A percentile compares a stretch with the other conserved stretches of the same genome.
Evolutionary conservation across 2,797 vertebrate genomes (phyloP).

Genomic region (Gymnoscopelus microlampas): DNA sequence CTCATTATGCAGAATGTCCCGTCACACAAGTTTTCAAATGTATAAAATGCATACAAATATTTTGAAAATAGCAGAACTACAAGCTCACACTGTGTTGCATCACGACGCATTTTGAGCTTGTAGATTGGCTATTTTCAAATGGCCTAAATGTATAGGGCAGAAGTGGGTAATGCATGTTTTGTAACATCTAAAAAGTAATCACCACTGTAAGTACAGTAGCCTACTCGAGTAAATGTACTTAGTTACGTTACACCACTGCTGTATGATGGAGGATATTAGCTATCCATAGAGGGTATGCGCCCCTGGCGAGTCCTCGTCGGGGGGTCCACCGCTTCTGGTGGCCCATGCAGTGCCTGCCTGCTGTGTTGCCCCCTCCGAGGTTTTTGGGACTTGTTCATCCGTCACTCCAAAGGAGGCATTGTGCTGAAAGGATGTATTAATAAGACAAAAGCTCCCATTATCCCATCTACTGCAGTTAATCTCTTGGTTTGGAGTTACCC

Average conservation of each 20-base stretch:
- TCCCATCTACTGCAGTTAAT: conserved; percentile 67
- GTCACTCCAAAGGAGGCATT: conserved; percentile 78
- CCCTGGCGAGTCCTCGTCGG: conserved; percentile 23
- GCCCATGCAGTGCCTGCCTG: conserved; percentile 61
- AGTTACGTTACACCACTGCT: background rate
- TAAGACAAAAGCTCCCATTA: conserved; percentile 84
- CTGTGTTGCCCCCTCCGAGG: conserved; percentile 55
- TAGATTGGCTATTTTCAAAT: too few species aligned
- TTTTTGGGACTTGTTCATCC: conserved; percentile 78
- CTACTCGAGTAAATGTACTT: too few species aligned
- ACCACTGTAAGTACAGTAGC: too few species aligned
- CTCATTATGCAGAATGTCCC: too few species aligned
- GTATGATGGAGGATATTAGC: conserved; percentile 36
- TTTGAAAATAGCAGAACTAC: too few species aligned
- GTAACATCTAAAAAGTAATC: too few species aligned
- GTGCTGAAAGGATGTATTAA: conserved; percentile 82
- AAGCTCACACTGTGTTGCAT: too few species aligned
- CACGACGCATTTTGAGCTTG: too few species aligned
- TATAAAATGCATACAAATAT: too few species aligned
- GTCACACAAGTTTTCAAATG: too few species aligned
- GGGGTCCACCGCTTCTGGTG: conserved; percentile 39
- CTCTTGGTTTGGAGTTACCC: conserved; percentile 44
- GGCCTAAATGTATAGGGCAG: too few species aligned
- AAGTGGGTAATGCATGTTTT: too few species aligned
- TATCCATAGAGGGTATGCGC: conserved; percentile 14